phyloP scores from a whole-genome alignment of 2,113 vertebrate genomes.

The Oxygymnocypris stewartii region DNA sequence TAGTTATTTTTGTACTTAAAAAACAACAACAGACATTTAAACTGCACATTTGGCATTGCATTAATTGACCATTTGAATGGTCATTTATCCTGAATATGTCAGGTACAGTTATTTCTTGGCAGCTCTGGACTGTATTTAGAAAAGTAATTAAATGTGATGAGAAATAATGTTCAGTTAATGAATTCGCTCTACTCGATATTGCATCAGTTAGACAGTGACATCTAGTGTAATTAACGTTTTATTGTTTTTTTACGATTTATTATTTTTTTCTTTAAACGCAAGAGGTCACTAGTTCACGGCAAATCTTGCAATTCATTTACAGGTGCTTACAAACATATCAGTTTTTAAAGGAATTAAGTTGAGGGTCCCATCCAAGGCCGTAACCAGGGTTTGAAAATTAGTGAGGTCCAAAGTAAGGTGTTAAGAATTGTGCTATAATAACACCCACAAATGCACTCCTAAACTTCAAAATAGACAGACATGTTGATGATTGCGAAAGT shows the following conservation, averaged over 20 bases:
- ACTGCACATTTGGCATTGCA: background rate
- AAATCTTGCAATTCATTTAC: background rate
- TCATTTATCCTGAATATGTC: background rate
- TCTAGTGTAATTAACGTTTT: constrained; percentile 8
- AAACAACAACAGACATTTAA: background rate
- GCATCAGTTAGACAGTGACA: background rate
- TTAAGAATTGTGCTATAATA: no score
- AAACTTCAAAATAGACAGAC: no score
- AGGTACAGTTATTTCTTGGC: background rate
- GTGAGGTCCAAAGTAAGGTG: no score
- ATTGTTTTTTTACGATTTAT: background rate
- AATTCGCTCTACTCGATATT: background rate
- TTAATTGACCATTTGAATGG: background rate
- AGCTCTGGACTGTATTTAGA: background rate
- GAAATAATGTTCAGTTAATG: background rate
- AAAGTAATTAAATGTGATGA: background rate
- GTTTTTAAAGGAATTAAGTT: background rate
- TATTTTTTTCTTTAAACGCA: background rate
- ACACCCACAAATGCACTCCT: no score
- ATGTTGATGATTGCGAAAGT: no score
- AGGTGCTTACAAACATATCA: background rate
- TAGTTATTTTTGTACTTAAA: background rate
- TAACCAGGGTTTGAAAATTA: no score
- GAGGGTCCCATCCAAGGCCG: no score
- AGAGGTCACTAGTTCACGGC: background rate